Evolutionary conservation across 1,140 invertebrate species (phyloP).

Genomic region (Hyphantria cunea): DNA sequence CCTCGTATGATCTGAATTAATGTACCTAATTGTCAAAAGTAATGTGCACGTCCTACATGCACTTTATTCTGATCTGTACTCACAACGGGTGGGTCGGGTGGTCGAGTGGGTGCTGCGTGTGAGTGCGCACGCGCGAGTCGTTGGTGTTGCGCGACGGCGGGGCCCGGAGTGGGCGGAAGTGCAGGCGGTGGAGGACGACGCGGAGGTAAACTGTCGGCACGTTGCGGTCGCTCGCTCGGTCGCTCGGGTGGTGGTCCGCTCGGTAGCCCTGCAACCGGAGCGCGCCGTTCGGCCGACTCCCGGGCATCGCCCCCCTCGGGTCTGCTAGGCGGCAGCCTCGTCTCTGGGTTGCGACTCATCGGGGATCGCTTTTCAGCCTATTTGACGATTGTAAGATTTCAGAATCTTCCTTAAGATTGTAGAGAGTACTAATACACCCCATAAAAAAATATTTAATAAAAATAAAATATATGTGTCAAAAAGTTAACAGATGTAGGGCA

Average conservation of each 20-base stretch:
- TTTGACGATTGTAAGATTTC: neutral
- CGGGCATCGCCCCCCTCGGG: neutral
- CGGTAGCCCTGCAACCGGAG: neutral
- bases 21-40: too few species aligned
- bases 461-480: too few species aligned
- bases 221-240: neutral
- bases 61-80: constrained; percentile 6
- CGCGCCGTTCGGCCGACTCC: neutral
- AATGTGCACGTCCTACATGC: too few species aligned
- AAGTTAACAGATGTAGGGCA: too few species aligned
- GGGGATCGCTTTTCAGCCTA: constrained; percentile 34
- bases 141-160: constrained; percentile 28
- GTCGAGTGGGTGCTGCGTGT: constrained; percentile 50
- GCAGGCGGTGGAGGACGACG: constrained; percentile 42
- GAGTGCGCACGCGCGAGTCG: constrained; percentile 53
- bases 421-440: neutral
- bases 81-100: constrained; percentile 53
- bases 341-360: constrained; percentile 29
- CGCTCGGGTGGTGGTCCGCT: neutral
- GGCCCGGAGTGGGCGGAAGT: constrained; percentile 51
- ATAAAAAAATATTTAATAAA: too few species aligned
- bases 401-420: too few species aligned
- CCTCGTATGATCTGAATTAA: too few species aligned
- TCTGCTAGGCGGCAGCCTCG: constrained; percentile 11
- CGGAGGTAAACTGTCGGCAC: constrained; percentile 38